Percentiles rank a stretch among this genome's conserved stretches.
phyloP scores from a whole-genome alignment of 92 coral and sea anemone genomes.

The Palythoa caribaeorum region DNA sequence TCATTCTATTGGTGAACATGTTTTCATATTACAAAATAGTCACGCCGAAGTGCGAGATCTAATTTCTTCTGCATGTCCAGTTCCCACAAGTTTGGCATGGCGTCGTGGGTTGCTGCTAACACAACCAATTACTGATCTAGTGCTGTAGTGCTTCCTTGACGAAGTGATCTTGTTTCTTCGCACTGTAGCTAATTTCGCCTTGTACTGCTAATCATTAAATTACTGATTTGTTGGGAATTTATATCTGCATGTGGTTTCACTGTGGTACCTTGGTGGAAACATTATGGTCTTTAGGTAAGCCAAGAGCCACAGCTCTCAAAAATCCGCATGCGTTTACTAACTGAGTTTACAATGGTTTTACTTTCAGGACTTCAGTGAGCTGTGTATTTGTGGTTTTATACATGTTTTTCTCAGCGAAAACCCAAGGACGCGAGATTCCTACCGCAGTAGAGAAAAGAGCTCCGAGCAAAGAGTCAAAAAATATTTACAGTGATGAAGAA shows the following conservation, averaged over 20 bases:
- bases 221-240: constrained; percentile 1
- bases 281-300: constrained; percentile 27
- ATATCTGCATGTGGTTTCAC: constrained; percentile 3
- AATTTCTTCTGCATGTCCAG: constrained; percentile 23
- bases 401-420: constrained; percentile 23
- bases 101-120: background rate
- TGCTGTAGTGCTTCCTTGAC: background rate
- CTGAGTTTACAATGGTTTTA: background rate
- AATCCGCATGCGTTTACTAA: background rate
- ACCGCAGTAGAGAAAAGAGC: background rate
- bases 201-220: background rate
- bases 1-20: constrained; percentile 35
- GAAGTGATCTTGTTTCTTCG: no score
- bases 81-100: constrained; percentile 1
- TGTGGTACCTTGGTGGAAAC: background rate
- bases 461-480: background rate
- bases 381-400: background rate
- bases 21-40: constrained; percentile 33
- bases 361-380: constrained; percentile 28
- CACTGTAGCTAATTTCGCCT: no score
- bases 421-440: background rate
- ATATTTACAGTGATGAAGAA: background rate
- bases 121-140: background rate
- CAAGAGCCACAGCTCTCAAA: background rate
- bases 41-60: constrained; percentile 42